These are phyloP conservation scores for Ceyx cyanopectus DNA, from an alignment of 2,113 vertebrate genomes.

Conservation along the genomic window DNA sequence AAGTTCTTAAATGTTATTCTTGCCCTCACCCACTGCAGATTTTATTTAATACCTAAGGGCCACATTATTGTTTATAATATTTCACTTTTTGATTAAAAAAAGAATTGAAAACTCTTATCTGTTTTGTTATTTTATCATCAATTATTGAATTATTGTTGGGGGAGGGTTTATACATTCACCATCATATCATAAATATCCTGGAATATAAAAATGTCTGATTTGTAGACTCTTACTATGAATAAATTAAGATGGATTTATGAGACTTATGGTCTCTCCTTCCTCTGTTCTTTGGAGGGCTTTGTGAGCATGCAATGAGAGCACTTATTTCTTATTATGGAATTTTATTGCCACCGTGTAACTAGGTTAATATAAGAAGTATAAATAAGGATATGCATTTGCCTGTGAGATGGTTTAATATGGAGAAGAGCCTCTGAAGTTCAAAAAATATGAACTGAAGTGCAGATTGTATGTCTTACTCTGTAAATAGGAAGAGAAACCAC, in stretches of 20 bases:
- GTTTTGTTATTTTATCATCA: constrained; percentile 41
- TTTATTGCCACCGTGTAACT: constrained; percentile 15
- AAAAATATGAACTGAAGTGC: constrained; percentile 20
- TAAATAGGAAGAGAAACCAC: background rate
- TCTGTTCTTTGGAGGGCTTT: constrained; percentile 43
- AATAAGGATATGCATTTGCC: constrained; percentile 36
- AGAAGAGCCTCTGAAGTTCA: constrained; percentile 24
- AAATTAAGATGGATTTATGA: constrained; percentile 68
- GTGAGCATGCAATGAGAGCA: constrained; percentile 27
- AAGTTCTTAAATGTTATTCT: background rate
- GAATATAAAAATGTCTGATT: constrained; percentile 27
- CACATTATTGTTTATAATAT: background rate
- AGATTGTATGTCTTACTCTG: background rate
- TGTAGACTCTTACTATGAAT: constrained; percentile 39
- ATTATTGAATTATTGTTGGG: background rate
- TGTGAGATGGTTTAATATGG: constrained; percentile 18
- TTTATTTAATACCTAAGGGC: background rate
- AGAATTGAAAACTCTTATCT: background rate
- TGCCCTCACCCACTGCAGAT: background rate
- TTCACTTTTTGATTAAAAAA: background rate
- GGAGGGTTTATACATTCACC: background rate
- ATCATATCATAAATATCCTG: constrained; percentile 24
- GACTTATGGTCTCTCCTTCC: background rate
- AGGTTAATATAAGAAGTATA: constrained; percentile 51
- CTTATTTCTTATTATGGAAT: constrained; percentile 49